Evolutionary conservation across 2,797 vertebrate species (phyloP), one percentile per base, ranked within the genome.

Genomic region (Adelosebastes latens): DNA sequence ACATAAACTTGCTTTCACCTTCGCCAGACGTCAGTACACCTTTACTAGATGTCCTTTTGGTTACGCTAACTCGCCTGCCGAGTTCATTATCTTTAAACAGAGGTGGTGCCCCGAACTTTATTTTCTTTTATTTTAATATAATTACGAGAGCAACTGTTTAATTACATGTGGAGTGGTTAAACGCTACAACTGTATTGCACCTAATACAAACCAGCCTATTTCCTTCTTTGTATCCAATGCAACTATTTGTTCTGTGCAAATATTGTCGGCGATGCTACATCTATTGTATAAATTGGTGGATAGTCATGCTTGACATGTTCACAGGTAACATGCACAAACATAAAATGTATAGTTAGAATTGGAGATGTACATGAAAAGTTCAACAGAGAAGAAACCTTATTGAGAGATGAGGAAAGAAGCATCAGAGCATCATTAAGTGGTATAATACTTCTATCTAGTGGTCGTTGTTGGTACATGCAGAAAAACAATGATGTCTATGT

Each of bases 251-350:
- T 77, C 64, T 93, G 93, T 88, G 88, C 90, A 88, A 95, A 93
- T 90, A 71, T 82, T 78, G 83, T 87, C 85, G 85, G 66, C 63
- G 77, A 90, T 94, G 56, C 75, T 88, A 92, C 89, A 88, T 89
- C 60, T 90, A 89, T 71, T 84, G 82, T 91, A 93, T 85, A 92
- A 90, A 94, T 89, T 88, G 86, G 87, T 88, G 95, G 92, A 96
- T 95, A 96, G 95, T 96, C 96, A 89, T 91, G 95, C 95, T 75
- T 87, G 80, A 93, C 90, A 93, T 95, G 95, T 93, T 95, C 86
- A 95, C 90, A 63, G 81, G 86, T 94, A 91, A 95, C 97, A 97
- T 97, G 96, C 95, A 94, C 86, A 88, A 93, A 94, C 89, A 91
- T 49, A 67, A 82, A 77, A 88, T 75, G 72, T 88, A 93, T 84